Base-by-base conservation (phyloP, 1,140 invertebrate genomes). In the Thalassaphorura encarpata region DNA sequence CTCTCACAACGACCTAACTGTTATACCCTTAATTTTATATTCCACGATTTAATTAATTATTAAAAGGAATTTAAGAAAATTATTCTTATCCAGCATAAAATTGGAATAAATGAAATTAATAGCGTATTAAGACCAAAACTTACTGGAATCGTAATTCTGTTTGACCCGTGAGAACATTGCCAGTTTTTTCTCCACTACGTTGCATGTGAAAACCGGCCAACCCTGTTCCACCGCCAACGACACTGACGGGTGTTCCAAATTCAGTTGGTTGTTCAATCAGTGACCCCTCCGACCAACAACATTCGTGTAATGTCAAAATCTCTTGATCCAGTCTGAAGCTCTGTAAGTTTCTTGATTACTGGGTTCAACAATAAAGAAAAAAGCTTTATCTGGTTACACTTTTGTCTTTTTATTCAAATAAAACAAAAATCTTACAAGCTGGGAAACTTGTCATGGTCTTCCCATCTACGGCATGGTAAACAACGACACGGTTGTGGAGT, bases 381-480 rank as follows among this genome's bases (percentile, higher is more conserved):
- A n/a, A n/a, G n/a, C n/a, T n/a, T n/a, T n/a, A n/a, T n/a, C n/a
- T n/a, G n/a, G n/a, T n/a, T n/a, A n/a, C n/a, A n/a, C n/a, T n/a
- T n/a, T n/a, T n/a, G n/a, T n/a, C n/a, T n/a, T n/a, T n/a, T n/a
- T n/a, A n/a, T n/a, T n/a, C 24, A 8, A 6, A 29, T 18, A 16
- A 52, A 21, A 21, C 2, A n/a, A 16, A 28, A n/a, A n/a, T n/a
- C 15, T 46, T 53, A 58, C 57, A 48, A 6, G 3, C 5, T 18
- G 51, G 51, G 18, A 54, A 42, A 27, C 31, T 23, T 5, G 19
- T n/a, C 3, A 61, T 13, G 28, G 27, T 8, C 4, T 45, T 58
- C n/a, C 42, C 26, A 47, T 64, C 63, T 46, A 54, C 60, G 26
- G 63, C 59, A 28, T 64, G 59, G 51, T 64, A 64, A 26, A 58